Percentiles rank a stretch among this genome's conserved stretches.
Conservation (phyloP, 2,888 invertebrate genomes). For the Heliconius charithonia region DNA sequence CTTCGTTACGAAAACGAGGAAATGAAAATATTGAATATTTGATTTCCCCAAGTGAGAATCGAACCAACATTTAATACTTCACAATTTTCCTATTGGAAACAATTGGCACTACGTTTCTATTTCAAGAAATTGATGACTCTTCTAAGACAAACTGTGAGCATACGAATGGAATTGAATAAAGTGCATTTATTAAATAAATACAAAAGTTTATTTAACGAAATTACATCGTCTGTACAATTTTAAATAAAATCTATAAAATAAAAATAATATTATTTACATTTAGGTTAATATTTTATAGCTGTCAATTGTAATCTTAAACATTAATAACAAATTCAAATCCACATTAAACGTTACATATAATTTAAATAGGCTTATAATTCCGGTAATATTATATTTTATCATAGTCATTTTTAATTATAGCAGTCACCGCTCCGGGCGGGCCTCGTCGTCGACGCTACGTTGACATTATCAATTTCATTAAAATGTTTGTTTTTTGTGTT, state of each 20-base stretch:
- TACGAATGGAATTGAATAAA: not conserved
- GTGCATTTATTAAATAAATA: not conserved
- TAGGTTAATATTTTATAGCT: not conserved
- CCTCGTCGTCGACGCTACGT: slow-evolving; percentile 28
- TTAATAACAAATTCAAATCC: slow-evolving; percentile 1
- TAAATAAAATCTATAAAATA: not conserved
- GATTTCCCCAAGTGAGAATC: no score
- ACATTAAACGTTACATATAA: not conserved
- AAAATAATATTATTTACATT: not conserved
- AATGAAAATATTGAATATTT: no score
- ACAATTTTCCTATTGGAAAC: not conserved
- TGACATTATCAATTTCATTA: slow-evolving; percentile 43
- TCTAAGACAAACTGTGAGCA: not conserved
- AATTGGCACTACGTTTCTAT: not conserved
- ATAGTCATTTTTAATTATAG: slow-evolving; percentile 42
- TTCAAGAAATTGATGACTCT: not conserved
- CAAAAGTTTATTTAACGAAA: not conserved
- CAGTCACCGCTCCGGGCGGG: slow-evolving; percentile 33
- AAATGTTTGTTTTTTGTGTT: slow-evolving; percentile 26
- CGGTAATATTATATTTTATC: slow-evolving; percentile 30
- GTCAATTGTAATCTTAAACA: not conserved
- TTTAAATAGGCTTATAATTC: slow-evolving; percentile 18
- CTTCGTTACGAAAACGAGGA: no score
- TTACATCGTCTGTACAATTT: not conserved
- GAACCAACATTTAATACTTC: not conserved